Conservation (phyloP, 2,888 invertebrate genomes). For the Deladenus siricidicola region DNA sequence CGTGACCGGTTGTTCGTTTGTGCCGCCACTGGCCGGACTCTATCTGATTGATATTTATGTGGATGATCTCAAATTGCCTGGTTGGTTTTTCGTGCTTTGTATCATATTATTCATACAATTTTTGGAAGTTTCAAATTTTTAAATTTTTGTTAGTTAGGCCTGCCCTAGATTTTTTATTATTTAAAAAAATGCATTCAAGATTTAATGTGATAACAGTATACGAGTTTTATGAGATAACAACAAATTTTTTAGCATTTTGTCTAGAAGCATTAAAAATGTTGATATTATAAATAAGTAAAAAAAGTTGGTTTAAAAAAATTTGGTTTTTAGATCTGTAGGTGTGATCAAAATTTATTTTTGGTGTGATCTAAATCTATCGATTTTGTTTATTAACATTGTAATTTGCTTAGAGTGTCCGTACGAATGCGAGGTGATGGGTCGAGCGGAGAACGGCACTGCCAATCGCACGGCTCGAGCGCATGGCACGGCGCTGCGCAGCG, state of each 20-base stretch:
- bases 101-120: too few species aligned
- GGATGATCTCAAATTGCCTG: conserved; percentile 69
- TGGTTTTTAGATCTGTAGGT: too few species aligned
- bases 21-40: conserved; percentile 76
- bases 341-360: background rate
- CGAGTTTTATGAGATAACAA: too few species aligned
- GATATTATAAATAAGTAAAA: too few species aligned
- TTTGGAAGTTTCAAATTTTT: too few species aligned
- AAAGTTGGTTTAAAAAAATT: too few species aligned
- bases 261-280: too few species aligned
- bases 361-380: background rate
- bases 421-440: conserved; percentile 38
- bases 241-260: too few species aligned
- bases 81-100: conserved; percentile 38
- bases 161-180: too few species aligned
- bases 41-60: conserved; percentile 75
- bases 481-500: conserved; percentile 48
- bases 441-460: conserved; percentile 37
- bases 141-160: too few species aligned
- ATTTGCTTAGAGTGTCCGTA: conserved; percentile 49
- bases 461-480: conserved; percentile 27
- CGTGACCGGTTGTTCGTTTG: conserved; percentile 58
- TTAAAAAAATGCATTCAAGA: too few species aligned
- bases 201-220: too few species aligned
- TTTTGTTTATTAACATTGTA: background rate